Base-by-base conservation (phyloP, 2,113 vertebrate genomes). In the Theristicus caerulescens region DNA sequence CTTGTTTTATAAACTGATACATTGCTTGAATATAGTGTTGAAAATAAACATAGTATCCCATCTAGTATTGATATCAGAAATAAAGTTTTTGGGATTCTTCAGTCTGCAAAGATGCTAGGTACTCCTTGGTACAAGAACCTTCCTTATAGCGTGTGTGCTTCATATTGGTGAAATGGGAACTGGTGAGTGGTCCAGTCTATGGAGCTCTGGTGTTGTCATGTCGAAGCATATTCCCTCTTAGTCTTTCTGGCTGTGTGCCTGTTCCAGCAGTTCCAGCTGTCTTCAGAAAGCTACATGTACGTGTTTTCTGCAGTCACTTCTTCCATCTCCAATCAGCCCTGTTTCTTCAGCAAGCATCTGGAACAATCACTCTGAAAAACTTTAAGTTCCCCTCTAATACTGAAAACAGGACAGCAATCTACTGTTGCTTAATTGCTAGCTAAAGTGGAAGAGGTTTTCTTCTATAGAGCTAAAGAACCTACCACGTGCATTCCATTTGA, bases 71-170 rank as follows among this genome's bases (percentile, higher is more conserved):
- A 5, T 72, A 67, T 10, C 36, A 71, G 59, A 42, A 89, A 31
- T 74, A 70, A 66, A 25, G 12, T 26, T 70, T 79, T 31, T 2
- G 46, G 5, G 24, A 32, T 70, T 82, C 51, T 65, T 79, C 22
- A n/a, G 22, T 27, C 29, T 13, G 34, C 42, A 83, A n/a, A 52
- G 42, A 29, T 54, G 17, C 17, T 21, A 13, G 46, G 19, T 71
- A 21, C 40, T 84, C 15, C 29, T 85, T 57, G 31, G 31, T 52
- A 54, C 16, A 59, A 65, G 34, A 77, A 36, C 26, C 8, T 94
- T 66, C 18, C 40, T 34, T 72, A 15, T 13, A 27, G 42, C 0
- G 0, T 49, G 52, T 57, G 29, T 0, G 1, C 52, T 66, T 65
- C 58, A 7, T 34, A 20, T n/a, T 26, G 25, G 17, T 54, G 64